Base-by-base conservation (phyloP, 2,888 invertebrate species). In the Lordiphosa fenestrarum region DNA sequence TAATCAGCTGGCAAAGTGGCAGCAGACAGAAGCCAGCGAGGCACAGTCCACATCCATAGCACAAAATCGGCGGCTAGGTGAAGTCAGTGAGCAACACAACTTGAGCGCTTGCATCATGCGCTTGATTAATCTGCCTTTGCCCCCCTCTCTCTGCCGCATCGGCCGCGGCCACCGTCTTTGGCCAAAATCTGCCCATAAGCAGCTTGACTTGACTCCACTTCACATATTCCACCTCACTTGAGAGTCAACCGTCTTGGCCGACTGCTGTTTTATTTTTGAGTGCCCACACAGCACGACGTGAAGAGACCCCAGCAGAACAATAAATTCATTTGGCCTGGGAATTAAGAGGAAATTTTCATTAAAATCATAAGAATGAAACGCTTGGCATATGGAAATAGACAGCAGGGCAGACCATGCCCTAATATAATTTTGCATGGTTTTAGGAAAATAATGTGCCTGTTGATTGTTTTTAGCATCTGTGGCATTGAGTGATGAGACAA, bases 291-390 rank as follows among this genome's bases (percentile, higher is more conserved):
- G 71, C 77, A 62, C 66, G 71, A 38, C 21, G 48, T 53, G 42
- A 63, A 13, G 35, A 37, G 48, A 55, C 49, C 33, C 57, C 69
- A 35, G 38, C 60, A 68, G 65, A 77, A 85, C 84, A 87, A 88
- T 87, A 87, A 88, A 87, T 87, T 87, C 73, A 78, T 78, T 72
- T 81, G 77, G 84, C 33, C 73, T 78, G 70, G 73, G 78, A 81
- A 88, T 87, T 84, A 51, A 56, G 44, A 63, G 46, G 49, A 84
- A 39, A 30, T 15, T 87, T 87, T 87, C 86, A 87, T 88, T 88
- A 87, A 86, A 87, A 81, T 77, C 85, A 87, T 87, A 86, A 86
- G 84, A 86, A 78, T 69, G 56, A 65, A 68, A 61, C 70, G 65
- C 46, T 36, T 40, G 50, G 46, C 61, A 41, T 53, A 71, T 61